Conservation (phyloP, 1,140 invertebrate species). For the Spodoptera litura region DNA sequence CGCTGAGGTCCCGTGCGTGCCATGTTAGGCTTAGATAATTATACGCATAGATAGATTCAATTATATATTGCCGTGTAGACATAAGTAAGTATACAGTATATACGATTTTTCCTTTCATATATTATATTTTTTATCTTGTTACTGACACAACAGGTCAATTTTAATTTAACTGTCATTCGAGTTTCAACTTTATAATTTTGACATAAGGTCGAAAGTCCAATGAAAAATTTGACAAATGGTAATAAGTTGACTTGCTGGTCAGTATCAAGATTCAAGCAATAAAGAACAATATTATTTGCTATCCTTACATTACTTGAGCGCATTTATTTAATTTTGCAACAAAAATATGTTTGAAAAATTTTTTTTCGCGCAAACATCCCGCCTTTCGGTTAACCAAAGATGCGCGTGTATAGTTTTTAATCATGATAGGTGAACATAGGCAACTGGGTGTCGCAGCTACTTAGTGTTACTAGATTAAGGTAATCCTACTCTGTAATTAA, state of each 20-base stretch:
- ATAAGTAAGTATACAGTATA: conserved; percentile 52
- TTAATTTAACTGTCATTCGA: no score
- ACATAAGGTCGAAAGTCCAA: no score
- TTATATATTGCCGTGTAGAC: conserved; percentile 65
- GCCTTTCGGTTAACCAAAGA: conserved; percentile 62
- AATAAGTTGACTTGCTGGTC: no score
- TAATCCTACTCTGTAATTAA: conserved; percentile 42
- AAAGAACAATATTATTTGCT: no score
- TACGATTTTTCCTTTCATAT: conserved; percentile 46
- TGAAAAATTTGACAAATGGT: no score
- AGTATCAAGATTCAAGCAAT: no score
- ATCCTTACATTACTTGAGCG: conserved; percentile 11
- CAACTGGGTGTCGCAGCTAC: conserved; percentile 52
- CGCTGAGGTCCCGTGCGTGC: conserved; percentile 65
- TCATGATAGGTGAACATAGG: conserved; percentile 46
- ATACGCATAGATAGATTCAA: conserved; percentile 77
- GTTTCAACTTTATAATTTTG: not conserved
- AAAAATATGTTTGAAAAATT: not conserved
- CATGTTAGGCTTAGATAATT: conserved; percentile 79
- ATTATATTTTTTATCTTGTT: not conserved
- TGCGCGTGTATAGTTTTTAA: conserved; percentile 53
- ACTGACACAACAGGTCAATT: no score
- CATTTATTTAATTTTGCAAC: conserved; percentile 1
- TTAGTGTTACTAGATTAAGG: conserved; percentile 32
- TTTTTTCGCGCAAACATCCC: conserved; percentile 55